Conservation (phyloP, 2,888 invertebrate species). For the Hirtodrosophila histrioides region DNA sequence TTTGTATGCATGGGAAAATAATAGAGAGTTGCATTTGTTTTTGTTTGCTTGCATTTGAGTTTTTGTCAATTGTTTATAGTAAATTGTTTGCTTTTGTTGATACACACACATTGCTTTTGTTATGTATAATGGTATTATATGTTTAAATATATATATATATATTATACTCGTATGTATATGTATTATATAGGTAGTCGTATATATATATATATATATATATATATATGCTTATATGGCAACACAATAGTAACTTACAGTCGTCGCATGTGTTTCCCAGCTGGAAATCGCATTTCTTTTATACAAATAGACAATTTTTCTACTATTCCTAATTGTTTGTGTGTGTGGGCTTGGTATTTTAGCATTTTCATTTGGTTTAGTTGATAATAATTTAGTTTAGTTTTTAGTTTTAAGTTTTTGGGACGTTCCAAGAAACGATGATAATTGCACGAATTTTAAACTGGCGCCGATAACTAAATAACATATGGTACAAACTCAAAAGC, state of each 20-base stretch:
- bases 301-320: conserved; percentile 63
- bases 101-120: conserved; percentile 12
- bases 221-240: conserved; percentile 61
- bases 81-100: conserved; percentile 32
- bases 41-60: conserved; percentile 26
- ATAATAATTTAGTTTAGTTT: conserved; percentile 3
- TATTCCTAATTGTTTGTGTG: conserved; percentile 42
- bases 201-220: conserved; percentile 33
- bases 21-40: conserved; percentile 35
- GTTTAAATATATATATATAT: conserved; percentile 33
- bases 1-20: conserved; percentile 34
- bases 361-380: conserved; percentile 1
- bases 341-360: not conserved
- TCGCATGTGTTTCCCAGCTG: conserved; percentile 49
- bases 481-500: conserved; percentile 51
- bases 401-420: not conserved
- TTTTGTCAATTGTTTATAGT: conserved; percentile 24
- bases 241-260: conserved; percentile 77
- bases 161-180: conserved; percentile 29
- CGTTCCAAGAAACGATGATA: conserved; percentile 39
- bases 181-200: conserved; percentile 40
- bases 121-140: conserved; percentile 33
- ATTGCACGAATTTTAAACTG: conserved; percentile 50
- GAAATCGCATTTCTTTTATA: conserved; percentile 51
- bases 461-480: conserved; percentile 41